Base-by-base conservation (phyloP, 2,797 vertebrate species). In the Huso huso region DNA sequence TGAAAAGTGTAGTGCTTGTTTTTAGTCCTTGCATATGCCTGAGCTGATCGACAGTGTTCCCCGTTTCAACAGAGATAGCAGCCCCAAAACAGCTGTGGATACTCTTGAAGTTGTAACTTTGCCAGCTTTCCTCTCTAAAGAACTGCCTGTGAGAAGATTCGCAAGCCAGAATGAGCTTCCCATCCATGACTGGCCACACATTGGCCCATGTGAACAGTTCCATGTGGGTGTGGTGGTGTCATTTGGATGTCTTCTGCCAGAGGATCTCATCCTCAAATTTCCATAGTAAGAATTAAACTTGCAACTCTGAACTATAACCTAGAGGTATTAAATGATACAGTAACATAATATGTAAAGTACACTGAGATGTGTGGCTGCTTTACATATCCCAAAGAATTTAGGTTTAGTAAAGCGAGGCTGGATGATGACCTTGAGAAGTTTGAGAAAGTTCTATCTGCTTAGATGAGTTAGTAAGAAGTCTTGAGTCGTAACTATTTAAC, bases 161-260 rank as follows among this genome's bases (percentile, higher is more conserved):
- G 93, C 96, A 1, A 66, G 71, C 2, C 81, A 88, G 69, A 80
- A 91, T 57, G 77, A 73, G 48, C 89, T 99, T 0, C 81, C 82
- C 0, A 52, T 93, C 6, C 88, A 94, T 3, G 79, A 84, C 51
- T 99, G 96, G 95, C 96, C 96, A 0, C 74, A 83, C 1, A 75
- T 88, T 1, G 82, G 84, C 0, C 71, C 83, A 0, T 69, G 50
- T 0, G 82, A 85, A 11, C 85, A 77, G 7, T 97, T 96, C 65
- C 93, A 99, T 12, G 89, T 98, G 2, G 95, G 94, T 0, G 93
- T 98, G 23, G 93, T 98, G 69, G 95, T 96, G 63, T 98, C 96
- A 0, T 99, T 99, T 55, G 96, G 96, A 10, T 90, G 91, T 66
- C 87, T 98, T 60, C 85, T 99, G 53, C 89, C 74, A 0, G 84